Evolutionary conservation across 2,797 vertebrate genomes (phyloP).

Genomic region (Pseudomugil tenellus): DNA sequence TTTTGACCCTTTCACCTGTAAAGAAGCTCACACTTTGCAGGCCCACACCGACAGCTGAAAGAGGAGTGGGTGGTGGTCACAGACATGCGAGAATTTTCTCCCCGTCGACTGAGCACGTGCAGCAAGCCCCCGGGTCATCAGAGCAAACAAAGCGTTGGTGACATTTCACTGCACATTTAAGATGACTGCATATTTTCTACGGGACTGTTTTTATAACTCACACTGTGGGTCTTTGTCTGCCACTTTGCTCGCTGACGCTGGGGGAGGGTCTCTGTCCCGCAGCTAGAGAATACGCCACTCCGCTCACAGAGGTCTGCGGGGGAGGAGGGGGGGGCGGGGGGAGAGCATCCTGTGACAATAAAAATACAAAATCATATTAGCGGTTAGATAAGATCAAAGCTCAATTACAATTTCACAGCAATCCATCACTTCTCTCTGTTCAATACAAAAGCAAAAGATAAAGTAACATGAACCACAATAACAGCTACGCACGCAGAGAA

Average conservation of each 20-base stretch:
- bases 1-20: slow-evolving; percentile 71
- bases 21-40: slow-evolving; percentile 60
- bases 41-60: slow-evolving; percentile 51
- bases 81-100: slow-evolving; percentile 33
- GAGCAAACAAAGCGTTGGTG: slow-evolving; percentile 42
- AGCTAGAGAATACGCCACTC: slow-evolving; percentile 82
- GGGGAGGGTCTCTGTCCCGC: slow-evolving; percentile 85
- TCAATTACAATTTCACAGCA: slow-evolving; percentile 21
- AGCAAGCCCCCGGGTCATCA: slow-evolving; percentile 19
- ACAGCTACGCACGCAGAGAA: slow-evolving; percentile 50
- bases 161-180: slow-evolving; percentile 65
- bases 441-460: slow-evolving; percentile 9
- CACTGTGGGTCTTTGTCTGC: slow-evolving; percentile 94
- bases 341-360: slow-evolving; percentile 86
- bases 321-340: slow-evolving; percentile 95
- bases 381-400: neutral
- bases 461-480: slow-evolving; percentile 31
- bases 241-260: slow-evolving; percentile 86
- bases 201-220: slow-evolving; percentile 84
- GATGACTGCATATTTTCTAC: slow-evolving; percentile 56
- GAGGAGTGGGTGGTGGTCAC: slow-evolving; percentile 21
- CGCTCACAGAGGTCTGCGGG: slow-evolving; percentile 84
- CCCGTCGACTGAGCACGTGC: slow-evolving; percentile 25
- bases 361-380: slow-evolving; percentile 20
- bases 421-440: slow-evolving; percentile 21